Evolutionary conservation across 1,140 invertebrate genomes (phyloP), one percentile per base, ranked within the genome.

Genomic region (Diabrotica undecimpunctata): DNA sequence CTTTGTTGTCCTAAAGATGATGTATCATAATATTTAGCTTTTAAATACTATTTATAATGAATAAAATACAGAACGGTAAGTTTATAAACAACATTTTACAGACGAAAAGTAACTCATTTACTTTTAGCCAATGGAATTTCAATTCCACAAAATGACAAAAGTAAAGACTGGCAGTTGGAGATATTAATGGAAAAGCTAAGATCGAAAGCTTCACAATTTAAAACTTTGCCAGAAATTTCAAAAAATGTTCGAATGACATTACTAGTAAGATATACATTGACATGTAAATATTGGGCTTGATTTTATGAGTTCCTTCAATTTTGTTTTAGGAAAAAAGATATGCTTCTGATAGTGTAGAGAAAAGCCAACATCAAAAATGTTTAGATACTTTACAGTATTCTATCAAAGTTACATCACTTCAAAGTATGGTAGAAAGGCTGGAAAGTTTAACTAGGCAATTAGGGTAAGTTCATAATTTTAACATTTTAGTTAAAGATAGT

Each of bases 301-400:
- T 25, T 25, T 25, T 25, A 37, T 6, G 9, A 51, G 38, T 50
- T 60, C 5, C 3, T 14, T 51, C 12, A 14, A 36, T 6, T 14
- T 7, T 37, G 41, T 76, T 79, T 37, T 70, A 94, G 91, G 94
- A 93, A 78, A 96, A 92, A 79, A 82, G 87, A 67, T 94, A 88
- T 80, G 86, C 88, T 13, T 82, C 93, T 14, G 94, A 97, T 70
- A 89, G 84, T 72, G 84, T 88, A 38, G 94, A 97, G 73, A 88
- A 92, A 75, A 85, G 84, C 70, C 90, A 92, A 62, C 80, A 97
- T 55, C 94, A 96, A 78, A 90, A 91, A 81, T 95, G 93, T 78
- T 81, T 98, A 54, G 95, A 98, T 77, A 91, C 90, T 51, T 81
- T 98, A 63, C 95, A 98, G 77, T 91, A 96, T 77, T 94, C 92